Evolutionary conservation across 1,140 invertebrate species (phyloP), one percentile per base, ranked within the genome.

Genomic region (Lucilia cuprina): DNA sequence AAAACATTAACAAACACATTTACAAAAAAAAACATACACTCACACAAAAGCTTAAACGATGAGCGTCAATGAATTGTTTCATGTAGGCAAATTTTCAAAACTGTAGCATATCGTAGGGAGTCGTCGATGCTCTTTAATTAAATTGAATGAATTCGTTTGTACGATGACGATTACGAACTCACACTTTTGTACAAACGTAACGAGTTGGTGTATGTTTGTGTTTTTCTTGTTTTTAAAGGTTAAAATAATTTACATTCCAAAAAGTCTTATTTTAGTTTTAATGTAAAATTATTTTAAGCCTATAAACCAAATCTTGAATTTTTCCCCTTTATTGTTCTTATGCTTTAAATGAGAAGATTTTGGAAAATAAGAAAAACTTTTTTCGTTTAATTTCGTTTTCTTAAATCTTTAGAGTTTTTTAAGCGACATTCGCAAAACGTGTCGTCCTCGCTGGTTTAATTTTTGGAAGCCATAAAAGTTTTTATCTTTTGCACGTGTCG

Each of bases 401-500:
- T 41, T 55, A 55, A 55, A 17, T 55, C 50, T 55, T 55, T 14
- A 55, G 10, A n/a, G 17, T 55, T 55, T 55, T 55, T 55, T 14
- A 17, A 55, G 17, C 25, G 49, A 49, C 9, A 55, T n/a, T 10
- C 50, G 17, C 1, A 55, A 55, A 55, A 55, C 50, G 50, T 55
- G 50, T 55, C 50, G 0, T 41, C 5, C 41, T 41, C 5, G 41
- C 10, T 41, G 41, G 50, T 55, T 8, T 2, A 49, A 12, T 55
- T 55, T 55, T 17, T 55, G 10, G 12, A 17, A 55, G 13, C 12
- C 50, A 60, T 60, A 60, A 60, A 70, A 70, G n/a, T 70, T 70
- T 70, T 70, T 70, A 19, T 70, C 65, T 25, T n/a, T 21, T 70
- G 65, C 65, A 70, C 65, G 65, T 70, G 65, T 70, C 65, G n/a